phyloP scores from a whole-genome alignment of 2,113 vertebrate species.

The Marmota monax region DNA sequence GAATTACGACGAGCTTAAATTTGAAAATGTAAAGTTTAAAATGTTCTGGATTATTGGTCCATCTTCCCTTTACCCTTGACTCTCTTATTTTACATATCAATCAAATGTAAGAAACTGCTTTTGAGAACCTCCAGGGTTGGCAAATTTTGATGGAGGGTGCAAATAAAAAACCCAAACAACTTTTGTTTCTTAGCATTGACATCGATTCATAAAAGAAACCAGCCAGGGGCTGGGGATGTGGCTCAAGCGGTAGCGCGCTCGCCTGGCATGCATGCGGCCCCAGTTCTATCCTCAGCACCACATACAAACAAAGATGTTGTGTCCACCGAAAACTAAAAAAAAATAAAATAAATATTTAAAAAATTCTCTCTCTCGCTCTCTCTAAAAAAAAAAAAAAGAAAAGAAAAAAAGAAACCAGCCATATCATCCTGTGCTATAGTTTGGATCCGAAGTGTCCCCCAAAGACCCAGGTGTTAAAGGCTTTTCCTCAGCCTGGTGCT shows the following conservation, averaged over 20 bases:
- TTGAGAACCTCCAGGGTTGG: background rate
- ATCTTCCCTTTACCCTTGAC: background rate
- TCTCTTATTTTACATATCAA: background rate
- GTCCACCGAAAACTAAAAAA: no score
- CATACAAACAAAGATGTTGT: no score
- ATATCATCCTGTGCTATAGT: background rate
- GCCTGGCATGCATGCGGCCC: no score
- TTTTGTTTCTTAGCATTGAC: background rate
- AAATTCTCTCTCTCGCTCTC: no score
- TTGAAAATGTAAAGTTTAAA: background rate
- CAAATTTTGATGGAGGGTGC: background rate
- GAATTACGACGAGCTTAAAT: background rate
- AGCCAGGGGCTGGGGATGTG: background rate
- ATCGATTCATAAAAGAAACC: background rate
- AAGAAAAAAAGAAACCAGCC: background rate
- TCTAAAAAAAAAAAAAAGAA: no score
- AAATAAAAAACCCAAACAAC: background rate
- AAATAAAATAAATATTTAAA: no score
- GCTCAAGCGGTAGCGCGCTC: no score
- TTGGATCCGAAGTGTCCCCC: background rate
- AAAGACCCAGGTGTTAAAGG: background rate
- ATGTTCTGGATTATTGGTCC: background rate
- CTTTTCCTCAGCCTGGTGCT: background rate
- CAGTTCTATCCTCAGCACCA: no score
- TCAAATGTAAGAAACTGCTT: slow-evolving; percentile 36